Conservation (phyloP, 2,113 vertebrate species). For the Otus sunia region DNA sequence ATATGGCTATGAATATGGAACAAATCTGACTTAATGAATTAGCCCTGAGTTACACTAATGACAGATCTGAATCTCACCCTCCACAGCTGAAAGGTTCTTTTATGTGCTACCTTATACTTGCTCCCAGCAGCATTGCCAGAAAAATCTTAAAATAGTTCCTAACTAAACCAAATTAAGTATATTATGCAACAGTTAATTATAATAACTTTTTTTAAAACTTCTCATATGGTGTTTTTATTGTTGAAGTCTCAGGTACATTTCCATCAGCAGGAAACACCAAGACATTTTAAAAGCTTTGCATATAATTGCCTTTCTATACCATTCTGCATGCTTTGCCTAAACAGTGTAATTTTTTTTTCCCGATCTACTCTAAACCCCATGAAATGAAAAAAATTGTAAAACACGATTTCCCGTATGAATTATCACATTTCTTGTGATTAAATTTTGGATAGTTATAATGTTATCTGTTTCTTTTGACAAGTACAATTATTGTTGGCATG, state of each 20-base stretch:
- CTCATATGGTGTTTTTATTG: not conserved
- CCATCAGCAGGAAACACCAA: slow-evolving; percentile 19
- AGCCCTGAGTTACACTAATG: not conserved
- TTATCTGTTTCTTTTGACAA: slow-evolving; percentile 66
- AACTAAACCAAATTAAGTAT: slow-evolving; percentile 8
- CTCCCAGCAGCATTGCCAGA: not conserved
- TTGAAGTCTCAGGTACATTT: slow-evolving; percentile 29
- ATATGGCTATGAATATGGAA: not conserved
- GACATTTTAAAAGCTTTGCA: slow-evolving; percentile 12
- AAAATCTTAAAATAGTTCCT: not conserved
- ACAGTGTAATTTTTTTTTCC: not conserved
- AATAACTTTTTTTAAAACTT: slow-evolving; percentile 28
- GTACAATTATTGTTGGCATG: slow-evolving; percentile 47
- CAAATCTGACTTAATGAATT: not conserved
- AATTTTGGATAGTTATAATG: slow-evolving; percentile 59
- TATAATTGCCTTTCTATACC: slow-evolving; percentile 16
- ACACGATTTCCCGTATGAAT: slow-evolving; percentile 58
- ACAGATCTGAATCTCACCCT: not conserved
- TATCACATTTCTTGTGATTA: slow-evolving; percentile 56
- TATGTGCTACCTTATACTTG: not conserved
- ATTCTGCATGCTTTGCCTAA: slow-evolving; percentile 24
- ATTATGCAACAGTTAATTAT: not conserved
- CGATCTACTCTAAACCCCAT: slow-evolving; percentile 13
- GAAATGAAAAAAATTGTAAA: slow-evolving; percentile 57
- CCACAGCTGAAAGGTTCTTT: not conserved